A percentile compares a stretch with the other conserved stretches of the same genome.
phyloP scores from a whole-genome alignment of 2,888 invertebrate genomes.

The Schrankia costaestrigalis region DNA sequence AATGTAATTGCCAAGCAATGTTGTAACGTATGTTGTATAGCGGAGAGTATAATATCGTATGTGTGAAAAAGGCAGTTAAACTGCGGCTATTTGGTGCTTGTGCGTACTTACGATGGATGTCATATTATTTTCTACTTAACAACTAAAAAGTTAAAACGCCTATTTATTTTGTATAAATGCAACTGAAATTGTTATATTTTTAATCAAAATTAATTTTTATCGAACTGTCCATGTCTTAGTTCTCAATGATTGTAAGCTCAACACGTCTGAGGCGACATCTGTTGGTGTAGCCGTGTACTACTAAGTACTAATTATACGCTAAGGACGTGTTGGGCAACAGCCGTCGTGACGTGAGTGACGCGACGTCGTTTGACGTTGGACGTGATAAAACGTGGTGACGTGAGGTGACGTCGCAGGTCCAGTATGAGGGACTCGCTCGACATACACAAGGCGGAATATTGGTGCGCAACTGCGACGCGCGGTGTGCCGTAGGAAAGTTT shows the following conservation, averaged over 20 bases:
- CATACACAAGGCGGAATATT: conserved; percentile 76
- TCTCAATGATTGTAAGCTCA: conserved; percentile 52
- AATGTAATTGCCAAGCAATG: conserved; percentile 45
- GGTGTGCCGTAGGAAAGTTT: conserved; percentile 78
- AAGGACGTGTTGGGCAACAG: conserved; percentile 31
- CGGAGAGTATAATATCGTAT: conserved; percentile 44
- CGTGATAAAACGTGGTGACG: conserved; percentile 6
- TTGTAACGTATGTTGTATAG: conserved; percentile 31
- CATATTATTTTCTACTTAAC: conserved; percentile 57
- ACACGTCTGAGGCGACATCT: conserved; percentile 43
- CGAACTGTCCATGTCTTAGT: conserved; percentile 43
- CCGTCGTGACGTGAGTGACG: conserved; percentile 36
- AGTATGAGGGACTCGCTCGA: conserved; percentile 46
- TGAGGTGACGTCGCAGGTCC: conserved; percentile 12
- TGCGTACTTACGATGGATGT: conserved; percentile 76
- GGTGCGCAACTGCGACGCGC: conserved; percentile 75
- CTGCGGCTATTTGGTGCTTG: conserved; percentile 74
- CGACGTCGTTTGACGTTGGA: conserved; percentile 9
- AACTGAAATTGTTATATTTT: conserved; percentile 42
- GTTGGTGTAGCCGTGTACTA: conserved; percentile 16
- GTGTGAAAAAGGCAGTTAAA: conserved; percentile 61
- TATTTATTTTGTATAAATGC: conserved; percentile 62
- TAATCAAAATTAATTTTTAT: conserved; percentile 33
- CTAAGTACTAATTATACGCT: too few relatives aligned
- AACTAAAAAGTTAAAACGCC: conserved; percentile 48